phyloP scores from a whole-genome alignment of 2,888 invertebrate species.

The Dynastes grantii region DNA sequence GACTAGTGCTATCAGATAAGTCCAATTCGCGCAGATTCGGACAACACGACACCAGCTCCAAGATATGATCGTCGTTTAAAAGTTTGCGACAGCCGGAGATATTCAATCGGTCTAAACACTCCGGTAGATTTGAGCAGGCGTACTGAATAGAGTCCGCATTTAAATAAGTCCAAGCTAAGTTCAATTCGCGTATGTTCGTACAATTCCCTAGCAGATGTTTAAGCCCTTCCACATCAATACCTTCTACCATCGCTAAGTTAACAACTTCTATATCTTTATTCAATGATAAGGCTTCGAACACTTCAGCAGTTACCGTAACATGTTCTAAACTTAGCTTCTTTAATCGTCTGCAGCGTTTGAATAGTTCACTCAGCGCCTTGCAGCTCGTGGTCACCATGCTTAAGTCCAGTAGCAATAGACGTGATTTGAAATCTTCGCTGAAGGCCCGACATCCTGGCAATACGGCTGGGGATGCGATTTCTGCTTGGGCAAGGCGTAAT shows the following conservation, averaged over 20 bases:
- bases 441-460: constrained; percentile 67
- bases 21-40: constrained; percentile 87
- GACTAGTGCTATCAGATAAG: constrained; percentile 87
- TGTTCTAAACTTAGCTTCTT: constrained; percentile 91
- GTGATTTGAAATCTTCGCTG: constrained; percentile 71
- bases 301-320: constrained; percentile 76
- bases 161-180: constrained; percentile 88
- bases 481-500: constrained; percentile 84
- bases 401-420: constrained; percentile 89
- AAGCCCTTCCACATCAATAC: constrained; percentile 79
- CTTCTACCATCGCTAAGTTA: constrained; percentile 88
- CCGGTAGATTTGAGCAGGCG: constrained; percentile 77
- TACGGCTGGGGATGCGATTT: constrained; percentile 75
- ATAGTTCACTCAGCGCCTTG: constrained; percentile 73
- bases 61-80: constrained; percentile 82
- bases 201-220: constrained; percentile 77
- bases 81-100: constrained; percentile 86
- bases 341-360: constrained; percentile 80
- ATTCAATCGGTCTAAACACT: constrained; percentile 82
- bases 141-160: constrained; percentile 75
- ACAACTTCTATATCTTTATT: constrained; percentile 83
- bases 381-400: constrained; percentile 83
- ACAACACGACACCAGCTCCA: constrained; percentile 77
- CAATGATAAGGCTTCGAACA: constrained; percentile 79
- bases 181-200: constrained; percentile 78